Conservation (phyloP, 2,888 invertebrate species). For the Gisinianus flammeolus region DNA sequence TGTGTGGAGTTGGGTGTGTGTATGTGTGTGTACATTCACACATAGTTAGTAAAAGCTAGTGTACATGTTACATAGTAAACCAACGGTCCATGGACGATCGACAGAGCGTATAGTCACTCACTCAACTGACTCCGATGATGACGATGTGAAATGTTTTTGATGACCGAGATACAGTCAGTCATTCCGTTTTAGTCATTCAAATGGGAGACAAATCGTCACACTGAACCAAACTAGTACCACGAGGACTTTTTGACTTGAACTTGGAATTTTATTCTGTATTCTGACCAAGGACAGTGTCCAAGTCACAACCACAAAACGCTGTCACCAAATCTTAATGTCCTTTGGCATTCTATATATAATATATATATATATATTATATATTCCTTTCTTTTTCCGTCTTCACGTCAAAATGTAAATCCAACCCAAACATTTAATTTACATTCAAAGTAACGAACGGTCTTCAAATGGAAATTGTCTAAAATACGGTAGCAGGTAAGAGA, state of each 20-base stretch:
- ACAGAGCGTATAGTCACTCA: conserved; percentile 53
- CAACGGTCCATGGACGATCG: conserved; percentile 57
- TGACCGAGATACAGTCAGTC: conserved; percentile 38
- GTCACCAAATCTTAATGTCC: too few species aligned
- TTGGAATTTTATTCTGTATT: neutral
- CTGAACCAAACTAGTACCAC: conserved; percentile 17
- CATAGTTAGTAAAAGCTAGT: neutral
- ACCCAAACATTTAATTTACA: too few species aligned
- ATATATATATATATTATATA: neutral
- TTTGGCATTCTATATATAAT: too few species aligned
- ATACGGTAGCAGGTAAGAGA: too few species aligned
- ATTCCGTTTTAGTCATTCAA: conserved; percentile 22
- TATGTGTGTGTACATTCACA: neutral
- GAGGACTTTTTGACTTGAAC: conserved; percentile 3
- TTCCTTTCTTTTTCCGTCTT: neutral
- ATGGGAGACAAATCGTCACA: conserved; percentile 26
- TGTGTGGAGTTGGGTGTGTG: neutral
- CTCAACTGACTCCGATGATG: conserved; percentile 36
- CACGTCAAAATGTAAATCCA: neutral
- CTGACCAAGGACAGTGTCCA: neutral
- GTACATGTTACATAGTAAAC: conserved; percentile 28
- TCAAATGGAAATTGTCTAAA: too few species aligned
- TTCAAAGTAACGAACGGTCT: too few species aligned
- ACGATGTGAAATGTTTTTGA: conserved; percentile 40
- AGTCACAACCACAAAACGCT: too few species aligned